A percentile compares a stretch with the other conserved stretches of the same genome.
Conservation (phyloP, 2,888 invertebrate genomes). For the Melieria picta region DNA sequence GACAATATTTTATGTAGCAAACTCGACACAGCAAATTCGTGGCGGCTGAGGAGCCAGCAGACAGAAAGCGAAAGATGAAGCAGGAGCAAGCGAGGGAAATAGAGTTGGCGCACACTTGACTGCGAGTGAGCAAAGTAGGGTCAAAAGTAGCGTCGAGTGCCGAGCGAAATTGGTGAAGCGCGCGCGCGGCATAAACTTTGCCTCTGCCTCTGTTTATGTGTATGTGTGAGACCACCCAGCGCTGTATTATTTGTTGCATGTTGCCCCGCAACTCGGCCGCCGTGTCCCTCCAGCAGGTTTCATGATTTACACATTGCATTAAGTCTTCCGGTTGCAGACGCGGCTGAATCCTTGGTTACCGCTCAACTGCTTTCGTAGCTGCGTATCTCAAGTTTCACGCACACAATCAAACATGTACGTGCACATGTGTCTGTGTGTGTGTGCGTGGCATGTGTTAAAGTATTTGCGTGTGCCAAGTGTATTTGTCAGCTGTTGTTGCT, state of each 20-base stretch:
- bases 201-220: background rate
- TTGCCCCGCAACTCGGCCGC: background rate
- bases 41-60: no score
- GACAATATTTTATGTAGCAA: conserved; percentile 31
- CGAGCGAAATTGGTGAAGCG: background rate
- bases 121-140: background rate
- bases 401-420: background rate
- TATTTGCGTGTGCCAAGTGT: conserved; percentile 20
- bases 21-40: background rate
- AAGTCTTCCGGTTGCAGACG: background rate
- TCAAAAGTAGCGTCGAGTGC: background rate
- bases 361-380: conserved; percentile 4
- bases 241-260: no score
- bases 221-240: background rate
- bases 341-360: background rate
- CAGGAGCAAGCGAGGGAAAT: background rate
- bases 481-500: conserved; percentile 19
- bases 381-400: background rate
- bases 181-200: no score
- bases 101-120: background rate
- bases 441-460: background rate
- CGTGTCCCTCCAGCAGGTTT: background rate
- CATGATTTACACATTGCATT: background rate
- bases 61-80: no score
- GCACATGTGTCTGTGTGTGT: background rate